phyloP scores from a whole-genome alignment of 2,113 vertebrate species.

The Ameiurus melas region DNA sequence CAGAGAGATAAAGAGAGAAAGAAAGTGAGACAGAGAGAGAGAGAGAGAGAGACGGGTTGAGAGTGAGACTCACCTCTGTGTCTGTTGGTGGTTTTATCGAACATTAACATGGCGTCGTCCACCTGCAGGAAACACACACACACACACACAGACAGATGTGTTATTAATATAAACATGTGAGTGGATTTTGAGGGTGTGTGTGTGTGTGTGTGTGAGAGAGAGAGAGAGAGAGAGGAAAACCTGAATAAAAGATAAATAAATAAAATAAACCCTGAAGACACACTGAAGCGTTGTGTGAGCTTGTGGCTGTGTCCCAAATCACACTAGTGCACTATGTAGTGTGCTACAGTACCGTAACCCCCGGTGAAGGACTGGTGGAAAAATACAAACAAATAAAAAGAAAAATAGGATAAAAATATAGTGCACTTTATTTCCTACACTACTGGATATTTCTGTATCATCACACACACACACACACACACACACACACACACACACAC shows the following conservation, averaged over 20 bases:
- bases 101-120: conserved; percentile 99
- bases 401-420: neutral
- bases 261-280: neutral
- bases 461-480: neutral
- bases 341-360: neutral
- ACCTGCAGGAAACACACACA: conserved; percentile 77
- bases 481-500: neutral
- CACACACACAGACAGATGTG: neutral
- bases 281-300: neutral
- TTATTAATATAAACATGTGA: neutral
- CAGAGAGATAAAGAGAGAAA: conserved; percentile 54
- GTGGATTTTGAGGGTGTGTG: neutral
- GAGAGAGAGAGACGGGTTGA: conserved; percentile 50
- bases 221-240: neutral
- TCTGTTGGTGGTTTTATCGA: conserved; percentile 99
- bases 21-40: conserved; percentile 55
- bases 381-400: neutral
- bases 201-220: neutral
- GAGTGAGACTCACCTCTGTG: conserved; percentile 88
- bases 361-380: neutral
- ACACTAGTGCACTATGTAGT: neutral
- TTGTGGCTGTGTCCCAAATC: neutral
- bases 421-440: neutral
- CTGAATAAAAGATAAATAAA: neutral
- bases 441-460: neutral